Conservation (phyloP, 1,140 invertebrate genomes). For the Melitaea cinxia region DNA sequence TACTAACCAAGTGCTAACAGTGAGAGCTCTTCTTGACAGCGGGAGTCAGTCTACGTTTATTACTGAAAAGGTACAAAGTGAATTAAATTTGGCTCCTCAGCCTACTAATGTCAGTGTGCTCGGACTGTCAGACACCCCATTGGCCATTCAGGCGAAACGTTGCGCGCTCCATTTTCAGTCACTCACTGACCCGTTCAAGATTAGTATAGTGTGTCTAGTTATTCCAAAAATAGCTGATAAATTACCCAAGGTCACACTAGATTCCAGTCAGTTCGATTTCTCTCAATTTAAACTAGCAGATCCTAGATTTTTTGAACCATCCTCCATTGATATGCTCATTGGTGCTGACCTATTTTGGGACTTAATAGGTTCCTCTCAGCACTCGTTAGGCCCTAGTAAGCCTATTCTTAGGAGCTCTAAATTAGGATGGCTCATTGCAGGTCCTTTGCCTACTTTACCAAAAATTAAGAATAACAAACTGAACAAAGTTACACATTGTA, state of each 20-base stretch:
- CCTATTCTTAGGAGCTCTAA: neutral
- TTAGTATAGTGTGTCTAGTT: neutral
- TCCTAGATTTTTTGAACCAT: neutral
- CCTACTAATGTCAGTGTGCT: neutral
- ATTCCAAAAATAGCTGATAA: neutral
- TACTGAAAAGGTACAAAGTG: neutral
- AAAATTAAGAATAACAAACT: too few relatives aligned
- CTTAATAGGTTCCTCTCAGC: neutral
- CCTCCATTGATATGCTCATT: neutral
- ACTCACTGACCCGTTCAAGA: too few relatives aligned
- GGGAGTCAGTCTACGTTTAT: constrained; percentile 32
- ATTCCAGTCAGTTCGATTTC: neutral
- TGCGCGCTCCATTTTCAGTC: too few relatives aligned
- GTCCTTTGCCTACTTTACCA: neutral
- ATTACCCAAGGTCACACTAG: neutral
- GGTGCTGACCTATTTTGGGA: constrained; percentile 6
- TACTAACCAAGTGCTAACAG: constrained; percentile 19
- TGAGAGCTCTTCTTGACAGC: constrained; percentile 30
- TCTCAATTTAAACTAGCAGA: constrained; percentile 1
- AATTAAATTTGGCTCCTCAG: neutral
- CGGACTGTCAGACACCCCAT: neutral
- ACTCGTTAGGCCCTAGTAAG: neutral
- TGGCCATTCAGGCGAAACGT: too few relatives aligned
- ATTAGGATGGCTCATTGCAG: neutral
- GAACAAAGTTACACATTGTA: too few relatives aligned